phyloP scores from a whole-genome alignment of 2,113 vertebrate genomes.

The Riparia riparia region DNA sequence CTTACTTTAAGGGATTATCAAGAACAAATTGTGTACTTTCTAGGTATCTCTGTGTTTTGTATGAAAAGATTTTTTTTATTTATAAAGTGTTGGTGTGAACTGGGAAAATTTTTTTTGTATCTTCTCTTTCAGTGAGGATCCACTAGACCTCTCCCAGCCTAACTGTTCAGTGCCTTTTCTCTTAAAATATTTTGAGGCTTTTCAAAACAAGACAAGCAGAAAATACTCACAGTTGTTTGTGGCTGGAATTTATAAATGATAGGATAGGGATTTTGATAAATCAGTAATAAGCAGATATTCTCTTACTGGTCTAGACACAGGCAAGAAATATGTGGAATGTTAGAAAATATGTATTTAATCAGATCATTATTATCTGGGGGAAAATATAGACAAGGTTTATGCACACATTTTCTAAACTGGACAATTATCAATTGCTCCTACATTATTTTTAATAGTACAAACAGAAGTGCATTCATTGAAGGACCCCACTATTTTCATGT shows the following conservation, averaged over 20 bases:
- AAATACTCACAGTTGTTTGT: accelerated
- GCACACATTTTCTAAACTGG: not conserved
- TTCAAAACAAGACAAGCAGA: not conserved
- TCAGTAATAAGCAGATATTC: not conserved
- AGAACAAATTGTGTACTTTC: not conserved
- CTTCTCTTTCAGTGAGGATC: not conserved
- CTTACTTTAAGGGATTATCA: not conserved
- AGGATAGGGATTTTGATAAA: not conserved
- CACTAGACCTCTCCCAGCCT: not conserved
- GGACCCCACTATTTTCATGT: not conserved
- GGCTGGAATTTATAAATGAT: not conserved
- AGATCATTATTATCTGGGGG: not conserved
- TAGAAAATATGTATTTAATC: not conserved
- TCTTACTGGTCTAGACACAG: not conserved
- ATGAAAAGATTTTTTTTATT: not conserved
- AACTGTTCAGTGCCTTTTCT: not conserved
- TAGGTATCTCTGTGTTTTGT: not conserved
- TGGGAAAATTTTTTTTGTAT: not conserved
- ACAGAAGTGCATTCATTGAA: not conserved
- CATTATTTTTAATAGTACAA: not conserved
- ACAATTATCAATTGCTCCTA: not conserved
- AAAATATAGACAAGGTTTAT: not conserved
- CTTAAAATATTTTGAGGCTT: not conserved
- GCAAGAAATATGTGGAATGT: not conserved
- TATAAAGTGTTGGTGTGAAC: not conserved